A percentile compares a stretch with the other conserved stretches of the same genome.
phyloP scores from a whole-genome alignment of 2,797 vertebrate species.

The Acomys russatus region DNA sequence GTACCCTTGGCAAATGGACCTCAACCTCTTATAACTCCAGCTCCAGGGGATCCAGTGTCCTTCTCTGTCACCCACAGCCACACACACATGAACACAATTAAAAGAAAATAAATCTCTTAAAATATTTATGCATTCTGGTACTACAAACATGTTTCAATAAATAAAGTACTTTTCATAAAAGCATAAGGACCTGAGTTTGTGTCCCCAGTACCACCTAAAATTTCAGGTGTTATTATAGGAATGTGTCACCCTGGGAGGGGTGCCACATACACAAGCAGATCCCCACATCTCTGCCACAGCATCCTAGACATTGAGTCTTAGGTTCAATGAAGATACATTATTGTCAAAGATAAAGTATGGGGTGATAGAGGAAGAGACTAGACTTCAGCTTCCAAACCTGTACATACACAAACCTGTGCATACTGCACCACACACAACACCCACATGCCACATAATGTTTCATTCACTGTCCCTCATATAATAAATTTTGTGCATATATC shows the following conservation, averaged over 20 bases:
- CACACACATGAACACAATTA: neutral
- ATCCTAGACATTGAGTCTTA: neutral
- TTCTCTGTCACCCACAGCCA: neutral
- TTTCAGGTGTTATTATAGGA: accelerated
- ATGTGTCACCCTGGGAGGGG: accelerated
- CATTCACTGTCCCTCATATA: neutral
- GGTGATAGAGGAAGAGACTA: neutral
- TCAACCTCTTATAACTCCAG: neutral
- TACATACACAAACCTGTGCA: neutral
- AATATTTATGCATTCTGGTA: neutral
- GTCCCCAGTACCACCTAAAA: neutral
- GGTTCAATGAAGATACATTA: neutral
- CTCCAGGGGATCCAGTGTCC: neutral
- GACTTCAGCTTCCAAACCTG: neutral
- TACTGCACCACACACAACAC: neutral
- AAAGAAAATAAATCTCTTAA: neutral
- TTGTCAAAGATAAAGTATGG: neutral
- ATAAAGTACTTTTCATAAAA: neutral
- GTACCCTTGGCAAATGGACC: neutral
- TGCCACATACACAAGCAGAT: neutral
- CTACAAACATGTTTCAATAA: neutral
- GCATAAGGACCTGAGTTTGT: neutral
- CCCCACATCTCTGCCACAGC: neutral
- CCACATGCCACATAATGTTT: too few species aligned
- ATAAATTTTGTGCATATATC: neutral